Conservation (phyloP, 2,113 vertebrate genomes). For the Telmatochromis sp. region DNA sequence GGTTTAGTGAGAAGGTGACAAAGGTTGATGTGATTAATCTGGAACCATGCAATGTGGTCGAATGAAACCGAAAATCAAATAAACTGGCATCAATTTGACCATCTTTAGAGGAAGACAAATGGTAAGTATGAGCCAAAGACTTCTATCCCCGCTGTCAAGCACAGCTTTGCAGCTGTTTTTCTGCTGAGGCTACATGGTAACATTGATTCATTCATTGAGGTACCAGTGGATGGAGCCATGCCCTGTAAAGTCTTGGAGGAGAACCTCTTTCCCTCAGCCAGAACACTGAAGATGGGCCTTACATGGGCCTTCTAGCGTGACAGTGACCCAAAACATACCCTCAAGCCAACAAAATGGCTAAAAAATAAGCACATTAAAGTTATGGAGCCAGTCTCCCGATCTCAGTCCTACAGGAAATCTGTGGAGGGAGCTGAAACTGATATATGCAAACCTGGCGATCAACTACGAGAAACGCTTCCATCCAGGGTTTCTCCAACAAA, state of each 20-base stretch:
- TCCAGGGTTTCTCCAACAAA: not conserved
- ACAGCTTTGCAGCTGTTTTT: not conserved
- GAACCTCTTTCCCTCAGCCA: too few relatives aligned
- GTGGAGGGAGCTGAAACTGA: not conserved
- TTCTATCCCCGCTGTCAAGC: not conserved
- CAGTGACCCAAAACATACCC: not conserved
- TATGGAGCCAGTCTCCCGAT: not conserved
- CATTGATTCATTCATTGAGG: not conserved
- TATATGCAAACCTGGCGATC: not conserved
- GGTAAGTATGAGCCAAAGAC: not conserved
- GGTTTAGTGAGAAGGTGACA: not conserved
- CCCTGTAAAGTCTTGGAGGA: not conserved
- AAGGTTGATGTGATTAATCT: not conserved
- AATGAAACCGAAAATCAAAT: not conserved
- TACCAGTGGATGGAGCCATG: not conserved
- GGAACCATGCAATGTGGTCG: not conserved
- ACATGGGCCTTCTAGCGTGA: not conserved
- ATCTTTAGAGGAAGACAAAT: not conserved
- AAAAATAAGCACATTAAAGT: not conserved
- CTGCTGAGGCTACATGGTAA: not conserved
- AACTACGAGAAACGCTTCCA: not conserved
- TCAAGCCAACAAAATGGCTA: not conserved
- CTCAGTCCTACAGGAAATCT: not conserved
- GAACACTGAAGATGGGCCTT: not conserved
- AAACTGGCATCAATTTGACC: not conserved